phyloP scores from a whole-genome alignment of 2,888 invertebrate genomes.

The Tortrix viridana region DNA sequence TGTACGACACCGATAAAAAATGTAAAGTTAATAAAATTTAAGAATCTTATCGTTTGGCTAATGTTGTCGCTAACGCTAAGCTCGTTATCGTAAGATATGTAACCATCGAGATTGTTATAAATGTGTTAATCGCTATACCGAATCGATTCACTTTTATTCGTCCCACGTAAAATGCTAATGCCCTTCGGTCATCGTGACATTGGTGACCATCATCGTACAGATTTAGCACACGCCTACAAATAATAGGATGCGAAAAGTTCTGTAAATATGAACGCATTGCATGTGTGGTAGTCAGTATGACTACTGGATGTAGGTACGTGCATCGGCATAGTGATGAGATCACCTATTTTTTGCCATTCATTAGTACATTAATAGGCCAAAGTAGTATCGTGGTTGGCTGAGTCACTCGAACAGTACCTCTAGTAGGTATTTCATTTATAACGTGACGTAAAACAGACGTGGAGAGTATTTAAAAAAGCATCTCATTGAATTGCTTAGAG shows the following conservation, averaged over 20 bases:
- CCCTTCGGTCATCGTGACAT: slow-evolving; percentile 40
- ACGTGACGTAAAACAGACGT: slow-evolving; percentile 46
- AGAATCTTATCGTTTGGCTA: slow-evolving; percentile 43
- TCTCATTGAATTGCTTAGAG: slow-evolving; percentile 41
- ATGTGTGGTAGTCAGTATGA: slow-evolving; percentile 45
- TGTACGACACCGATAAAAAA: slow-evolving; percentile 2
- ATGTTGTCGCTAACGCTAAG: slow-evolving; percentile 17
- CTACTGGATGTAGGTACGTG: slow-evolving; percentile 48
- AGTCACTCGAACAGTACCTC: slow-evolving; percentile 49
- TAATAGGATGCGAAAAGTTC: slow-evolving; percentile 47
- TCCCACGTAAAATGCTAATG: slow-evolving; percentile 43
- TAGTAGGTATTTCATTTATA: slow-evolving; percentile 40
- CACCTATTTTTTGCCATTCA: slow-evolving; percentile 65
- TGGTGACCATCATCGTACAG: slow-evolving; percentile 49
- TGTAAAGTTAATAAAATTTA: slow-evolving; percentile 23
- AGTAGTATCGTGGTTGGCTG: slow-evolving; percentile 54
- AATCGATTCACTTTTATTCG: slow-evolving; percentile 52
- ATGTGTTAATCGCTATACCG: slow-evolving; percentile 47
- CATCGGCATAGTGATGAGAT: slow-evolving; percentile 54
- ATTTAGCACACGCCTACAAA: slow-evolving; percentile 56
- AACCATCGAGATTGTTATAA: slow-evolving; percentile 39
- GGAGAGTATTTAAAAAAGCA: slow-evolving; percentile 48
- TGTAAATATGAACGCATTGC: slow-evolving; percentile 42
- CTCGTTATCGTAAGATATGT: slow-evolving; percentile 47
- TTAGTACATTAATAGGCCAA: slow-evolving; percentile 52